These are phyloP conservation scores for Amblyraja radiata DNA, from an alignment of 2,797 vertebrate species.

Conservation along the genomic window DNA sequence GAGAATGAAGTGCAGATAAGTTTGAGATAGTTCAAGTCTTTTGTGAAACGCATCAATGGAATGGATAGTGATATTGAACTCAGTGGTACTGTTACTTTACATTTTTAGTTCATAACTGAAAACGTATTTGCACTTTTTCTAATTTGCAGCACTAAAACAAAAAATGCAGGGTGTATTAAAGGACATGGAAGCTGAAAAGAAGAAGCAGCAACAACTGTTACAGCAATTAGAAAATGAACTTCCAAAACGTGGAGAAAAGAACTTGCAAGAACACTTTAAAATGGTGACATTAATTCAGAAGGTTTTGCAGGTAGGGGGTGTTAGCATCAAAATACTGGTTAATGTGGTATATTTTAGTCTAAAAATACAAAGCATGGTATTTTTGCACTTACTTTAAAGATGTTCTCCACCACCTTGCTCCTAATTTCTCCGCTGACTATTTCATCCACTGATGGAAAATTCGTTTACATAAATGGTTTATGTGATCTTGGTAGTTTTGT, in stretches of 20 bases:
- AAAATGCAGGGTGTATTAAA: constrained; percentile 41
- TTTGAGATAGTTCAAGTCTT: not conserved
- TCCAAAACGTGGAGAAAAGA: constrained; percentile 26
- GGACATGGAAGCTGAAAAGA: constrained; percentile 41
- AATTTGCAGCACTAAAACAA: constrained; percentile 51
- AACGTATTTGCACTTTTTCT: not conserved
- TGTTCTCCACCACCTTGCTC: not conserved
- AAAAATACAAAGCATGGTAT: not conserved
- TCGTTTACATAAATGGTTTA: not conserved
- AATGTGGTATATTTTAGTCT: not conserved
- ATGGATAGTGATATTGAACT: not conserved
- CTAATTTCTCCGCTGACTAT: not conserved
- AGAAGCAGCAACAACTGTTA: constrained; percentile 43
- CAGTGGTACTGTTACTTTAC: not conserved
- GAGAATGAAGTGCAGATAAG: not conserved
- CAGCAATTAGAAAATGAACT: not conserved
- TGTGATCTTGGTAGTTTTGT: too few species aligned
- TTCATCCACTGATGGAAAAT: not conserved
- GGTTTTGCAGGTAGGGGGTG: constrained; percentile 58
- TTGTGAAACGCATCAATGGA: not conserved
- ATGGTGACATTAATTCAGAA: constrained; percentile 50
- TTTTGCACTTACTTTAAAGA: not conserved
- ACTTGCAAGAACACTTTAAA: constrained; percentile 46
- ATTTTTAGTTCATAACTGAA: not conserved
- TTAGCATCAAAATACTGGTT: not conserved